Percentiles rank a stretch among this genome's conserved stretches.
Conservation (phyloP, 2,888 invertebrate genomes). For the Agrilus cyanescens region DNA sequence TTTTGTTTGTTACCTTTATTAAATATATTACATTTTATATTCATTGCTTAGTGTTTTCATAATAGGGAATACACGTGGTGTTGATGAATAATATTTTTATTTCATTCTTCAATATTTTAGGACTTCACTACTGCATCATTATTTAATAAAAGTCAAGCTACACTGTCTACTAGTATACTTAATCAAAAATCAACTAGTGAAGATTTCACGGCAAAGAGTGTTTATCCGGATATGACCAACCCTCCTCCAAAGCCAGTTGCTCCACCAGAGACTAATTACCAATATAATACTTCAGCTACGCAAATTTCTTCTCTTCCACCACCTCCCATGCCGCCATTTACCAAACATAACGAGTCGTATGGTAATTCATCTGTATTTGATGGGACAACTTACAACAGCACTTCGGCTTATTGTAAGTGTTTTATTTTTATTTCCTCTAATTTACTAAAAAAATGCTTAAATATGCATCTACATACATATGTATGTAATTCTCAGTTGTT, state of each 20-base stretch:
- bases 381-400: constrained; percentile 6
- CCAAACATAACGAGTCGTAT: constrained; percentile 22
- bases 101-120: constrained; percentile 7
- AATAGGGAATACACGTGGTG: too few relatives aligned
- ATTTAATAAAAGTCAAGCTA: constrained; percentile 4
- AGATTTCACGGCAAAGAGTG: constrained; percentile 13
- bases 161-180: background rate
- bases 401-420: constrained; percentile 13
- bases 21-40: too few relatives aligned
- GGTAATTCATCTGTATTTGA: constrained; percentile 10
- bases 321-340: constrained; percentile 38
- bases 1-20: too few relatives aligned
- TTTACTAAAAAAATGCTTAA: background rate
- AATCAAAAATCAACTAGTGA: constrained; percentile 6
- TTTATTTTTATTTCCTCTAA: background rate
- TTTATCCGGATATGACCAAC: constrained; percentile 35
- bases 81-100: background rate
- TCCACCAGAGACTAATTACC: constrained; percentile 11
- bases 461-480: background rate
- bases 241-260: constrained; percentile 35
- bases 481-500: too few relatives aligned
- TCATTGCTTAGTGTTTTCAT: too few relatives aligned
- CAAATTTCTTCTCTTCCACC: constrained; percentile 43
- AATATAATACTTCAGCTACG: constrained; percentile 12
- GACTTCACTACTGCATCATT: constrained; percentile 11